Conservation (phyloP, 2,797 vertebrate genomes). For the Cyclura pinguis region DNA sequence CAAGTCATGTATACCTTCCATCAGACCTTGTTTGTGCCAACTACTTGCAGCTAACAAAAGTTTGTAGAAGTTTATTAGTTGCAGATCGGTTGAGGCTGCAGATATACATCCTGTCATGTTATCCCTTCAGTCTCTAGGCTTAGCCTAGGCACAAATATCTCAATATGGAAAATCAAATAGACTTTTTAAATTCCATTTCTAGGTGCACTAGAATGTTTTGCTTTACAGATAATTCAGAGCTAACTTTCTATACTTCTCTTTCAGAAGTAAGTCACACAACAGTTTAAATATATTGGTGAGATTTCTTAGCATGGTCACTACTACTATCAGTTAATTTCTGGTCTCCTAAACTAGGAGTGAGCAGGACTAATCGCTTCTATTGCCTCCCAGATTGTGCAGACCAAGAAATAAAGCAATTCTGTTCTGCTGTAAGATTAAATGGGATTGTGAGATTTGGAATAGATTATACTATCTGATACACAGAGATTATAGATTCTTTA, state of each 20-base stretch:
- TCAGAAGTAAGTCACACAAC: background rate
- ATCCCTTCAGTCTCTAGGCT: background rate
- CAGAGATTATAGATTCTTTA: no score
- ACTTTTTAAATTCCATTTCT: background rate
- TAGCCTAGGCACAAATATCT: background rate
- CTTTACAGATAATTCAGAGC: background rate
- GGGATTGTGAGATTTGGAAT: background rate
- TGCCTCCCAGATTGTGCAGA: background rate
- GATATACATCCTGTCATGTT: background rate
- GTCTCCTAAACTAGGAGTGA: no score
- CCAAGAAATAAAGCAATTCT: background rate
- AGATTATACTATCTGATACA: background rate
- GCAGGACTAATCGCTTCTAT: background rate
- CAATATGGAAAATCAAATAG: background rate
- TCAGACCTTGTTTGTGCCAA: conserved; percentile 4
- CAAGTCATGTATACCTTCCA: background rate
- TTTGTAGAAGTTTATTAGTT: background rate
- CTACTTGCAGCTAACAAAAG: background rate
- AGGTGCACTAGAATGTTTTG: background rate
- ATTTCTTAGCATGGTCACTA: background rate
- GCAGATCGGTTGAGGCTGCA: background rate
- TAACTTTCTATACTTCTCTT: background rate
- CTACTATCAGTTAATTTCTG: background rate
- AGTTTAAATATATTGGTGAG: background rate
- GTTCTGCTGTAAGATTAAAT: no score